These are phyloP conservation scores for Synergus gifuensis DNA, from an alignment of 2,888 invertebrate species.

Conservation along the genomic window DNA sequence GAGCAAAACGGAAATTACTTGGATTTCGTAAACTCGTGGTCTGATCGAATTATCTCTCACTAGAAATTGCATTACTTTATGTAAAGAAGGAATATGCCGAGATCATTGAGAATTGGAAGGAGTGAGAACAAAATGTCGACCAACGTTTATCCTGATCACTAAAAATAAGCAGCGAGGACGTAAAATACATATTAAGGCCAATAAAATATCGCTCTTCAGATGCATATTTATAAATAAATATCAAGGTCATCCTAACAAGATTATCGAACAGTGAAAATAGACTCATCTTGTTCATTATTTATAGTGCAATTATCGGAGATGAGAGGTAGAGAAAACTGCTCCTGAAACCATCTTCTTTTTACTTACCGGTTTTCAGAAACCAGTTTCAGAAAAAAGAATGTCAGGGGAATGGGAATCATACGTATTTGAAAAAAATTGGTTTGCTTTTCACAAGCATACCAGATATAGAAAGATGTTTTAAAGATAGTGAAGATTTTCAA, in stretches of 20 bases:
- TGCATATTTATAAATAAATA: constrained; percentile 25
- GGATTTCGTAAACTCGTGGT: constrained; percentile 34
- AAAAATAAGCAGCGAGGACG: background rate
- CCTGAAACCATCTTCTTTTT: background rate
- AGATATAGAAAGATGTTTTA: too few species aligned
- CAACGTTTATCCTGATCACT: background rate
- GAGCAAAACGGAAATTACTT: constrained; percentile 36
- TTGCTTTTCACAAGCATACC: background rate
- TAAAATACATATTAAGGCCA: constrained; percentile 21
- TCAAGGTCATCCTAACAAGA: constrained; percentile 8
- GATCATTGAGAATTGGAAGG: background rate
- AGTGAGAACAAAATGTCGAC: background rate
- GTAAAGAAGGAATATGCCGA: background rate
- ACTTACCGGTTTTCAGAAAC: constrained; percentile 6
- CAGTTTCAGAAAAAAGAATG: background rate
- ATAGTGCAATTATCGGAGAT: constrained; percentile 13
- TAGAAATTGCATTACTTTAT: constrained; percentile 21
- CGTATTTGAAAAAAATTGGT: background rate
- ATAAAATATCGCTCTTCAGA: constrained; percentile 17
- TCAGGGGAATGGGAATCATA: background rate
- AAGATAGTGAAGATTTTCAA: background rate
- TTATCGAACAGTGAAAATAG: constrained; percentile 31
- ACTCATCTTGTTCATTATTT: constrained; percentile 32
- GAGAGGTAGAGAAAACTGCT: background rate
- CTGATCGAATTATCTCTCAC: constrained; percentile 30